Evolutionary conservation across 2,113 vertebrate species (phyloP).

Genomic region (Empidonax alnorum): DNA sequence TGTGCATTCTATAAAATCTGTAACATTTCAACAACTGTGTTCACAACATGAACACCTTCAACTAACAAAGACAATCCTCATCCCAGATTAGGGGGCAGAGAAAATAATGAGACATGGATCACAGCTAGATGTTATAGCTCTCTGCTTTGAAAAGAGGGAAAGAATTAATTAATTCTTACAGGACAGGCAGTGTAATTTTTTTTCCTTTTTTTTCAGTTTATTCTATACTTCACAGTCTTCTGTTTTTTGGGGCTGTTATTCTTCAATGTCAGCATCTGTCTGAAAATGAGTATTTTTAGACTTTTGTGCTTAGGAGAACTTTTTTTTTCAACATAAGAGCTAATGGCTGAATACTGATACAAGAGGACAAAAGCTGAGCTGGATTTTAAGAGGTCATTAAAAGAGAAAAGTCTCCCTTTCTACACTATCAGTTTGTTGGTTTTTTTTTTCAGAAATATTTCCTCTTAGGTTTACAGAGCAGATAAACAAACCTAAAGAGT

Average conservation of each 20-base stretch:
- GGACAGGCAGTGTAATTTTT: not conserved
- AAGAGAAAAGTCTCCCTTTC: not conserved
- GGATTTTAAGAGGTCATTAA: constrained; percentile 33
- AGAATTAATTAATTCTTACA: constrained; percentile 27
- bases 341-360: constrained; percentile 31
- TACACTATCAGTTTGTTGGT: not conserved
- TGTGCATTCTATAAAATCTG: constrained; percentile 36
- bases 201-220: not conserved
- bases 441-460: not conserved
- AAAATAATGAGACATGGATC: not conserved
- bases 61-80: constrained; percentile 58
- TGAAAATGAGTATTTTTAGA: constrained; percentile 54
- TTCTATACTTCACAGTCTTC: constrained; percentile 11
- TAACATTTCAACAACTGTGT: constrained; percentile 36
- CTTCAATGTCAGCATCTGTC: constrained; percentile 33
- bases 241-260: not conserved
- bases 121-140: not conserved
- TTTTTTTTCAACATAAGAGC: not conserved
- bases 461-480: not conserved
- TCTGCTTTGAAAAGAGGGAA: constrained; percentile 14
- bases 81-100: not conserved
- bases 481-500: constrained; percentile 41
- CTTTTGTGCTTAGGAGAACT: not conserved
- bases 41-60: constrained; percentile 46
- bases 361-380: not conserved